Percentiles rank a stretch among this genome's conserved stretches.
Conservation (phyloP, 37 sponge, comb jelly and placozoan genomes). For the Haliclona indistincta region DNA sequence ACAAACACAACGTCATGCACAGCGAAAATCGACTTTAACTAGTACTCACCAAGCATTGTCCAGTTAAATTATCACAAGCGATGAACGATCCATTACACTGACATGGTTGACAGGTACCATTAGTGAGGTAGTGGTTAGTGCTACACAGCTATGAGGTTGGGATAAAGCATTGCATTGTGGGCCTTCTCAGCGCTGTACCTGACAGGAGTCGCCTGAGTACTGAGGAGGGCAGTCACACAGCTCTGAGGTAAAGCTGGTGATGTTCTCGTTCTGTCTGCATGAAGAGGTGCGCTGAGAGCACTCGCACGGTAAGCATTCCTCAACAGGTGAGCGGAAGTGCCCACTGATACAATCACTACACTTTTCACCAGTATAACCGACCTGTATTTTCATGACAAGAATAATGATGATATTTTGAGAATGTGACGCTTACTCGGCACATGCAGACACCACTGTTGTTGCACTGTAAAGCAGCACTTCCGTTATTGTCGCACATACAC, state of each 20-base stretch:
- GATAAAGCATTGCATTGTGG: too few relatives aligned
- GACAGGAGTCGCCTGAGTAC: conserved; percentile 43
- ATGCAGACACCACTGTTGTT: conserved; percentile 21
- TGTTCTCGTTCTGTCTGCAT: conserved; percentile 5
- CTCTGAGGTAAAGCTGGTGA: conserved; percentile 13
- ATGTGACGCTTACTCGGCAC: conserved; percentile 18
- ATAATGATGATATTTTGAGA: background rate
- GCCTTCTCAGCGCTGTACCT: conserved; percentile 7
- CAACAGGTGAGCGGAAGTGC: conserved; percentile 6
- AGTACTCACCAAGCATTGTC: background rate
- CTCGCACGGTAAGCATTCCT: conserved; percentile 24
- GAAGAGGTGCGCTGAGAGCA: conserved; percentile 22
- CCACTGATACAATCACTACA: conserved; percentile 24
- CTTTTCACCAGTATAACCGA: conserved; percentile 11
- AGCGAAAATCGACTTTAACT: background rate
- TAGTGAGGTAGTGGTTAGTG: background rate
- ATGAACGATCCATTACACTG: conserved; percentile 28
- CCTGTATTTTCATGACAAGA: background rate
- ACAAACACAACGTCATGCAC: background rate
- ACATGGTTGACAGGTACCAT: conserved; percentile 23
- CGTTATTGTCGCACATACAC: conserved; percentile 37
- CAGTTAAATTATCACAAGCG: background rate
- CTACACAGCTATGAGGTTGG: background rate
- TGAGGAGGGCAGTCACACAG: conserved; percentile 48
- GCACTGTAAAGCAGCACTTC: conserved; percentile 7